phyloP scores from a whole-genome alignment of 2,888 invertebrate genomes.

The Coecobrya sp. region DNA sequence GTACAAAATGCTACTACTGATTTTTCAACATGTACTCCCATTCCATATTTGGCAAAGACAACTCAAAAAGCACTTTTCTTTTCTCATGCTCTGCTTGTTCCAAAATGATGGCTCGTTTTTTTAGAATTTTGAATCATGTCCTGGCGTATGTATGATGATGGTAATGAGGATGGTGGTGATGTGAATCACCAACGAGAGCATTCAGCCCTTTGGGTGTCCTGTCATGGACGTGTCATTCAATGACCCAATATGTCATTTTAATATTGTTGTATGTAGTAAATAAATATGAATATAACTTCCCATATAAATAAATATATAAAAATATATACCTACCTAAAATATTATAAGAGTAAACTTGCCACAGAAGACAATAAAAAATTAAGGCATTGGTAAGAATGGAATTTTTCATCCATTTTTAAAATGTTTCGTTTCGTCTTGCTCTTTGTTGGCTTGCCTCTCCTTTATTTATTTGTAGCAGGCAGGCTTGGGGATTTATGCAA shows the following conservation, averaged over 20 bases:
- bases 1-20: conserved; percentile 72
- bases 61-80: conserved; percentile 66
- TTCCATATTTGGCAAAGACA: conserved; percentile 75
- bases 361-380: no score
- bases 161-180: conserved; percentile 34
- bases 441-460: conserved; percentile 7
- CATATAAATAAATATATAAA: background rate
- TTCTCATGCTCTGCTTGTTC: conserved; percentile 61
- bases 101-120: conserved; percentile 55
- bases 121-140: background rate
- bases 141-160: conserved; percentile 19
- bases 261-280: conserved; percentile 50
- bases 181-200: conserved; percentile 59
- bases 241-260: conserved; percentile 79
- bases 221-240: conserved; percentile 77
- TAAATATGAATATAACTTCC: background rate
- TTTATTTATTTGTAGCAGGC: conserved; percentile 18
- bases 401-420: background rate
- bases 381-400: conserved; percentile 30
- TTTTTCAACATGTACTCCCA: conserved; percentile 76
- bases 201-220: conserved; percentile 75
- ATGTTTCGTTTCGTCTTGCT: background rate
- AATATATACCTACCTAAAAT: no score
- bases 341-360: no score
- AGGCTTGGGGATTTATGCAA: conserved; percentile 47